A percentile compares a stretch with the other conserved stretches of the same genome.
Evolutionary conservation across 1,140 invertebrate genomes (phyloP).

Genomic region (Cherax destructor): DNA sequence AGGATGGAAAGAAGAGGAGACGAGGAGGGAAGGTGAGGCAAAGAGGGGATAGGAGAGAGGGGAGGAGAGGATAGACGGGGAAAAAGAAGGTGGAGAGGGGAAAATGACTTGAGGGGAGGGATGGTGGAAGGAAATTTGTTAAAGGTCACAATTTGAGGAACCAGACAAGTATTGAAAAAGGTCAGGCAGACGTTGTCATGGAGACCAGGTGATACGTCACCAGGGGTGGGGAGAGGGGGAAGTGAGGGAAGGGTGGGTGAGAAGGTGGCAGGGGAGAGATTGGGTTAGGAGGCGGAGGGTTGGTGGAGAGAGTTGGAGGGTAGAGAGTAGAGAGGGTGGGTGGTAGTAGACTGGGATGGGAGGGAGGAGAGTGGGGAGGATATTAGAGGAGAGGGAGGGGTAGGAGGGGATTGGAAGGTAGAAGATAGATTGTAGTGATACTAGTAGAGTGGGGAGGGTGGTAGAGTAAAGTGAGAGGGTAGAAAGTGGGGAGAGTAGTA

Average conservation of each 20-base stretch:
- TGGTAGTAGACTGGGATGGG: no score
- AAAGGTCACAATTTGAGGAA: background rate
- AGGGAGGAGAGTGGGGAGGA: background rate
- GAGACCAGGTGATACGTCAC: background rate
- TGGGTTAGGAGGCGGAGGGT: background rate
- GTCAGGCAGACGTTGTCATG: background rate
- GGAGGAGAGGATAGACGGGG: background rate
- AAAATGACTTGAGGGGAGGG: background rate
- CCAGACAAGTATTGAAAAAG: background rate
- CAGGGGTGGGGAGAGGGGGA: background rate
- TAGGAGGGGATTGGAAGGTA: background rate
- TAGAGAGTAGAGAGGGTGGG: background rate
- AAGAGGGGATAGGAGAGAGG: background rate
- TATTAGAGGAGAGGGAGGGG: background rate
- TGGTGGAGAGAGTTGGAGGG: background rate
- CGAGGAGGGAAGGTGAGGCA: no score
- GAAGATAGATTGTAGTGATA: background rate
- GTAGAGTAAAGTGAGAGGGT: no score
- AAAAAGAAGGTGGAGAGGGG: background rate
- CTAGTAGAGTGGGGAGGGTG: no score
- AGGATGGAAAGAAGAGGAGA: background rate
- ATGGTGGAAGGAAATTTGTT: background rate
- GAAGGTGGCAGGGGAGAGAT: background rate
- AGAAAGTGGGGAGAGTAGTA: background rate
- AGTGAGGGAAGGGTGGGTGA: background rate